Evolutionary conservation across 2,888 invertebrate species (phyloP).

Genomic region (Agriopis leucophaearia): DNA sequence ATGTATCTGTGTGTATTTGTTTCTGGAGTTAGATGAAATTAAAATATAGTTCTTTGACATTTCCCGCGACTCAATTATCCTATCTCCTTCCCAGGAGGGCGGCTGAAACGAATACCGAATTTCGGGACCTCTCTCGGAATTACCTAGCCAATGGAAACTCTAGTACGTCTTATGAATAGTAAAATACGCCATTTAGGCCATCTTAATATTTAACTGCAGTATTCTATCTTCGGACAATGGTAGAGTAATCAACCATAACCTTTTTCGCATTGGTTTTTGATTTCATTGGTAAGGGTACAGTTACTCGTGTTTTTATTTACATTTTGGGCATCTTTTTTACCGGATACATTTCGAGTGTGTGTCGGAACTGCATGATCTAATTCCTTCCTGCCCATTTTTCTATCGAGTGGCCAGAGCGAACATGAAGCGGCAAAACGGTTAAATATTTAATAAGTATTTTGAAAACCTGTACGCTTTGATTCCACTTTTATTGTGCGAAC

Average conservation of each 20-base stretch:
- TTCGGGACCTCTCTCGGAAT: neutral
- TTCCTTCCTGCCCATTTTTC: too few relatives aligned
- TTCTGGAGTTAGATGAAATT: slow-evolving; percentile 1
- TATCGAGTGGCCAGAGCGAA: too few relatives aligned
- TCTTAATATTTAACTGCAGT: neutral
- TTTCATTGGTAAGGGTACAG: neutral
- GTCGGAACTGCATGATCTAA: too few relatives aligned
- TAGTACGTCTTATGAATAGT: neutral
- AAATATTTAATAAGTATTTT: too few relatives aligned
- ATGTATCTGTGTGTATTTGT: neutral
- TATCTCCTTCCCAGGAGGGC: neutral
- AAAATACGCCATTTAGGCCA: neutral
- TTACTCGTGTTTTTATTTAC: too few relatives aligned
- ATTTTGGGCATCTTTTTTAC: too few relatives aligned
- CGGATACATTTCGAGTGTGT: too few relatives aligned
- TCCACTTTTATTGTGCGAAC: too few relatives aligned
- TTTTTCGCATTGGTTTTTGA: neutral
- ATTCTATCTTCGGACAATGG: neutral
- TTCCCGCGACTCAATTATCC: slow-evolving; percentile 1
- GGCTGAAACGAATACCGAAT: neutral
- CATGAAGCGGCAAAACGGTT: too few relatives aligned
- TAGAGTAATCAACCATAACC: neutral
- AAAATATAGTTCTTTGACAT: slow-evolving; percentile 1
- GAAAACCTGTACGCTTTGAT: too few relatives aligned
- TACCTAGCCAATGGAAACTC: neutral